Base-by-base conservation (phyloP, 2,113 vertebrate species). In the Percopsis transmontana region DNA sequence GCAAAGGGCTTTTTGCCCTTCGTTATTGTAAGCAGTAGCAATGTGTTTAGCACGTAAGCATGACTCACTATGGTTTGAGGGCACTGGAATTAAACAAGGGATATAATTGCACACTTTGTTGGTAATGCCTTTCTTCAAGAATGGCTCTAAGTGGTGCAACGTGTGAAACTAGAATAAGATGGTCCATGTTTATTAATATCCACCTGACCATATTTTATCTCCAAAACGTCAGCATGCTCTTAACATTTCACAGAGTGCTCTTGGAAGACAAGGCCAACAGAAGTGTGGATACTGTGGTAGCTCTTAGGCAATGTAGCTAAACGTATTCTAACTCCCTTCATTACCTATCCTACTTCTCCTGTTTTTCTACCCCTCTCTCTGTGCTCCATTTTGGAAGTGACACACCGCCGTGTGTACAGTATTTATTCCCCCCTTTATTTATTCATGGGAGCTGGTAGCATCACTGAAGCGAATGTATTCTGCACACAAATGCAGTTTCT, bases 391-490 rank as follows among this genome's bases (percentile, higher is more conserved):
- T 70, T 51, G 71, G 77, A 67, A 77, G 63, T 65, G 67, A 75
- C 50, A 12, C 74, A 68, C 68, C 66, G 53, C 41, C 50, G 65
- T 60, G 76, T 58, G 78, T 87, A n/a, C n/a, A n/a, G n/a, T n/a
- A n/a, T 85, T 82, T 83, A 85, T 88, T 84, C 58, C 68, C 72
- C 72, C 54, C 67, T 68, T 88, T 82, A 90, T 87, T 87, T 86
- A 91, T 90, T 91, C 81, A 86, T 77, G 72, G 54, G 65, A 40
- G 44, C 39, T 50, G 62, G 79, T 63, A 39, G 66, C 66, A 77
- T 62, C 72, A 66, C 77, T 80, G 73, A 83, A 74, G 71, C 72
- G 55, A 84, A 80, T 74, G 67, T 70, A 74, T 85, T 83, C 71
- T 68, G 68, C 72, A 78, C 77, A 83, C 77, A 76, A 80, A 81